Evolutionary conservation across 2,797 vertebrate species (phyloP).

Genomic region (Sardinella longiceps): DNA sequence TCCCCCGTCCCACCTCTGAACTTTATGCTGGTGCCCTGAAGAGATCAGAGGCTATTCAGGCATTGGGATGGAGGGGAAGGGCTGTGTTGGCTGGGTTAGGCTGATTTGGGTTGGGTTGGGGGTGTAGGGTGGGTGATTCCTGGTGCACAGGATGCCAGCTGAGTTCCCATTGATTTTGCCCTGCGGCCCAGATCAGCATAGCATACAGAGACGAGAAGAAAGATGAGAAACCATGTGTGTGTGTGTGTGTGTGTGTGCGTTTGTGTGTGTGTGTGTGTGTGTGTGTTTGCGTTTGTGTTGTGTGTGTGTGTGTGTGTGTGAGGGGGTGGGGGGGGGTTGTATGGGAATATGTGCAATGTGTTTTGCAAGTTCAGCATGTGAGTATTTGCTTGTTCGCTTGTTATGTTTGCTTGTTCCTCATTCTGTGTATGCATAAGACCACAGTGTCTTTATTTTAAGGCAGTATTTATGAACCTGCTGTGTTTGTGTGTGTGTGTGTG

Average conservation of each 20-base stretch:
- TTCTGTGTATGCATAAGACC: background rate
- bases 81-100: background rate
- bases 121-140: background rate
- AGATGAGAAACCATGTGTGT: constrained; percentile 29
- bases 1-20: constrained; percentile 48
- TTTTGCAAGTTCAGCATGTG: background rate
- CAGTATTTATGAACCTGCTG: background rate
- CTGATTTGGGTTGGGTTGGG: background rate
- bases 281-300: background rate
- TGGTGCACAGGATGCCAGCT: constrained; percentile 38
- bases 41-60: constrained; percentile 39
- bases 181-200: constrained; percentile 39
- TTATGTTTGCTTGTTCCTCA: too few species aligned
- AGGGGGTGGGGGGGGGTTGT: too few species aligned
- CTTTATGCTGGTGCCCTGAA: constrained; percentile 58
- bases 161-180: constrained; percentile 54
- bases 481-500: background rate
- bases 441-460: background rate
- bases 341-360: background rate
- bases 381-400: background rate
- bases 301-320: background rate
- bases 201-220: constrained; percentile 27
- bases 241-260: constrained; percentile 13
- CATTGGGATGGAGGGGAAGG: background rate
- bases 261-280: background rate